Evolutionary conservation across 64 coral and sea anemone genomes (phyloP).

Genomic region (Montipora foliosa): DNA sequence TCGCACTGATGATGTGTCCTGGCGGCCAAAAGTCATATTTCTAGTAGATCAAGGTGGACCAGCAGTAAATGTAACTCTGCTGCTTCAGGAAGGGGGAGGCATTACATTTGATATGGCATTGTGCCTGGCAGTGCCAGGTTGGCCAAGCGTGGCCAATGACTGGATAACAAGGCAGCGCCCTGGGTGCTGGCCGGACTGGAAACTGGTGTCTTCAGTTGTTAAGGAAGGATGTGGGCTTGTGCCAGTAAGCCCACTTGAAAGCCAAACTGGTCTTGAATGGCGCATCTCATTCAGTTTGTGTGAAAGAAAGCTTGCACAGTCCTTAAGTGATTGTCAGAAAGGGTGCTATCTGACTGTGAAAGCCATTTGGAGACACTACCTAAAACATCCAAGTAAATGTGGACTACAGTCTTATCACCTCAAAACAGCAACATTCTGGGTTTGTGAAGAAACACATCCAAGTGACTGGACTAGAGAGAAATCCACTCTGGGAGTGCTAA

Average conservation of each 20-base stretch:
- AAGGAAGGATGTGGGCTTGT: conserved; percentile 46
- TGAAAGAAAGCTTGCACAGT: conserved; percentile 55
- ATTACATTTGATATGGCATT: conserved; percentile 61
- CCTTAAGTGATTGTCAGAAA: conserved; percentile 34
- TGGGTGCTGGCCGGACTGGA: conserved; percentile 24
- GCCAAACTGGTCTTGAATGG: conserved; percentile 53
- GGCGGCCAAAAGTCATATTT: conserved; percentile 12
- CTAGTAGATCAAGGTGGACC: conserved; percentile 53
- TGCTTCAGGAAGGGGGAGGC: conserved; percentile 29
- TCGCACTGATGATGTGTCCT: neutral
- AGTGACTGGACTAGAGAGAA: conserved; percentile 44
- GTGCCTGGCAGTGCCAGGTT: conserved; percentile 20
- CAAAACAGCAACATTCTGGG: conserved; percentile 61
- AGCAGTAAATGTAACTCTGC: conserved; percentile 44
- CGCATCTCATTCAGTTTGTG: conserved; percentile 53
- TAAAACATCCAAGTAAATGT: conserved; percentile 54
- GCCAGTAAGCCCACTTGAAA: conserved; percentile 39
- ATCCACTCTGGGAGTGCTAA: neutral
- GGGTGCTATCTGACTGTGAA: conserved; percentile 50
- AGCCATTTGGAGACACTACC: conserved; percentile 54
- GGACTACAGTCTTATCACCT: conserved; percentile 61
- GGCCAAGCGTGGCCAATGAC: conserved; percentile 35
- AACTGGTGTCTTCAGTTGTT: conserved; percentile 30
- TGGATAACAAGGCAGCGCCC: conserved; percentile 57
- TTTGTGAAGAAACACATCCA: conserved; percentile 44